Evolutionary conservation across 2,888 invertebrate genomes (phyloP), one percentile per base, ranked within the genome.

Genomic region (Amphiduros pacificus): DNA sequence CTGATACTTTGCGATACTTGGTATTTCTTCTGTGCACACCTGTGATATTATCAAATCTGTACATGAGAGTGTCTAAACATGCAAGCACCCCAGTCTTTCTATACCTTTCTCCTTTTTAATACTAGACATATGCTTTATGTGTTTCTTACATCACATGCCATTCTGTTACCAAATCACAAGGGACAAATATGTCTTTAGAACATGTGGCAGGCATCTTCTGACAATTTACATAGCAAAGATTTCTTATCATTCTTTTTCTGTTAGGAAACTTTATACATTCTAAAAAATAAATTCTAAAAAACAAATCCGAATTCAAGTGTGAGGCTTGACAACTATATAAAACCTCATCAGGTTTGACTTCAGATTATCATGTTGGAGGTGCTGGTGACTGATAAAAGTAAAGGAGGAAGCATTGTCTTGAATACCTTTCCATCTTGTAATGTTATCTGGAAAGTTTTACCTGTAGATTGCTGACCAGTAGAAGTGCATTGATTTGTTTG

Each of bases 51-150:
- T 58, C 58, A 58, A 29, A 51, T 6, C 17, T 22, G 4, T 32
- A 20, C 17, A 50, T 20, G 2, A 58, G 9, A 2, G 28, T 6
- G 26, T 40, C 51, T 6, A 58, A 4, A 6, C 27, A 32, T 11
- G 58, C 58, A 6, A 58, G 36, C 20, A 51, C 52, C 9, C 58
- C 58, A 49, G 56, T 56, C 24, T 36, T 56, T 20, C 32, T 17
- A 69, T 65, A 53, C 63, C 63, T 26, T 54, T 44, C 32, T 67
- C 65, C 4, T 61, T 67, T 50, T 67, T 65, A 50, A 63, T 69
- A 5, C 63, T 50, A 40, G 24, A 54, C 66, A 67, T 62, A 49
- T 62, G 36, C 28, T 61, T 61, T 1, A 55, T 40, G 17, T 55
- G 55, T 55, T 61, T 61, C 31, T 61, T 61, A 22, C 31, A 55